phyloP scores from a whole-genome alignment of 2,888 invertebrate genomes.

The Achlya flavicornis region DNA sequence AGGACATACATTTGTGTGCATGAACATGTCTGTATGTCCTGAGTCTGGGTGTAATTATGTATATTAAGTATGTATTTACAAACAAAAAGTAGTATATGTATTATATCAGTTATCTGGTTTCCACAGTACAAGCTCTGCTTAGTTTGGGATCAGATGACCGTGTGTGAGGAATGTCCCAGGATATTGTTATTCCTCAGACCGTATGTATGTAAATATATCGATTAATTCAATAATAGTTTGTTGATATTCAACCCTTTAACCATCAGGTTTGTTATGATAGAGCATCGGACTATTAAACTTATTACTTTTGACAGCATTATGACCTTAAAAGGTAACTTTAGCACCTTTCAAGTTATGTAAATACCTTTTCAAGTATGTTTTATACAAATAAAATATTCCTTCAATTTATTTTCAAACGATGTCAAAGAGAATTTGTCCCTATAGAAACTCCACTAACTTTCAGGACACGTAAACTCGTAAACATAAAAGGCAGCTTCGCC shows the following conservation, averaged over 20 bases:
- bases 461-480: constrained; percentile 64
- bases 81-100: too few species aligned
- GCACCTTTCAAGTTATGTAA: constrained; percentile 14
- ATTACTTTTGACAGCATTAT: constrained; percentile 25
- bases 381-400: constrained; percentile 15
- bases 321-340: constrained; percentile 24
- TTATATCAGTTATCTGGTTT: too few species aligned
- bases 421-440: constrained; percentile 20
- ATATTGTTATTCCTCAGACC: background rate
- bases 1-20: too few species aligned
- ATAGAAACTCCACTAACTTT: constrained; percentile 42
- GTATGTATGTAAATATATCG: background rate
- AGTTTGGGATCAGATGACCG: too few species aligned
- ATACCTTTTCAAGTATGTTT: constrained; percentile 9
- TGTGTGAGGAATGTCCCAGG: too few species aligned
- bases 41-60: too few species aligned
- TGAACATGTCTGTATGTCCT: too few species aligned
- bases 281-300: constrained; percentile 28
- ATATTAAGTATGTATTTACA: too few species aligned
- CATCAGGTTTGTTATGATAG: constrained; percentile 19
- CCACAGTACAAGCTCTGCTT: too few species aligned
- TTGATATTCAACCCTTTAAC: background rate
- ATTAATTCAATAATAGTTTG: background rate
- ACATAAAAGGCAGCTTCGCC: constrained; percentile 61
- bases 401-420: constrained; percentile 17